phyloP scores from a whole-genome alignment of 2,797 vertebrate genomes.

The Centropyge bicolor region DNA sequence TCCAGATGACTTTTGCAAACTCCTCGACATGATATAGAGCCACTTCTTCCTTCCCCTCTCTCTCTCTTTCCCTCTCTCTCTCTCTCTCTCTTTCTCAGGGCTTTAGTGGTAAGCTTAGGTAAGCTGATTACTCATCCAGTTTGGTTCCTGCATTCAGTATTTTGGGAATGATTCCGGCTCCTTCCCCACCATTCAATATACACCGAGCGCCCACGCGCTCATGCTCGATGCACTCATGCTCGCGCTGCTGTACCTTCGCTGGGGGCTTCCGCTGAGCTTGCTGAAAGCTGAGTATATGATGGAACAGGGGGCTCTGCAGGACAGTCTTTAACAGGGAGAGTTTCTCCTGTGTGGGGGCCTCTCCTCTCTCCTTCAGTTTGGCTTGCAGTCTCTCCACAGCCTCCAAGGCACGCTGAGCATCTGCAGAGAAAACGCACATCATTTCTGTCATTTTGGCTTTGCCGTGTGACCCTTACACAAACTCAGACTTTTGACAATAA shows the following conservation, averaged over 20 bases:
- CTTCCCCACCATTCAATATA: constrained; percentile 68
- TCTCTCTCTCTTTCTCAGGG: constrained; percentile 64
- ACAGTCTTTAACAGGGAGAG: constrained; percentile 92
- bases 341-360: constrained; percentile 90
- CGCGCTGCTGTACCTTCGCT: constrained; percentile 70
- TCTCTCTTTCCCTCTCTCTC: constrained; percentile 8
- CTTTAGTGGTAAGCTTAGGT: constrained; percentile 83
- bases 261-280: constrained; percentile 85
- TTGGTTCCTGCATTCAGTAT: constrained; percentile 79
- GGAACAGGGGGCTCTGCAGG: constrained; percentile 96
- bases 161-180: constrained; percentile 74
- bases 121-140: constrained; percentile 86
- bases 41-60: constrained; percentile 14
- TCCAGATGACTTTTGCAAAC: constrained; percentile 52
- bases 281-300: constrained; percentile 93
- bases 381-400: constrained; percentile 93
- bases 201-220: constrained; percentile 68
- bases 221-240: constrained; percentile 36
- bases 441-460: constrained; percentile 36
- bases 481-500: constrained; percentile 26
- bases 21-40: constrained; percentile 49
- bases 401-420: constrained; percentile 90
- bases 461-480: constrained; percentile 24
- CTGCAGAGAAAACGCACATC: constrained; percentile 75
- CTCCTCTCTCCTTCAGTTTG: constrained; percentile 92